Conservation (phyloP, 2,888 invertebrate species). For the Danaus chrysippus region DNA sequence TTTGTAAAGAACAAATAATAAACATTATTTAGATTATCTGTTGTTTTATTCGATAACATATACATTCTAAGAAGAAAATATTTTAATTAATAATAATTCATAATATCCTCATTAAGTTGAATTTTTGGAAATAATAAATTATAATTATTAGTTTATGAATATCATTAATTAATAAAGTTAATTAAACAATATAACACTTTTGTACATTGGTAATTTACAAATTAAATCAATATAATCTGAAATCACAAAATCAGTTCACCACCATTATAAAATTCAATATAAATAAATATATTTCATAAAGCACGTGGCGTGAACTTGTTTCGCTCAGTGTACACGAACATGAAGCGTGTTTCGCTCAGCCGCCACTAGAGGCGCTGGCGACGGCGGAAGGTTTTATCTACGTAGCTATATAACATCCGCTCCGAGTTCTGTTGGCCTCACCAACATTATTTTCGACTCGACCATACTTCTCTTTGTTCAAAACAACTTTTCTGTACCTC, state of each 20-base stretch:
- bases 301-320: constrained; percentile 48
- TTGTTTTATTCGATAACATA: constrained; percentile 21
- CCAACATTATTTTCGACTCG: constrained; percentile 69
- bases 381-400: constrained; percentile 79
- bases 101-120: too few relatives aligned
- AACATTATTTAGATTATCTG: constrained; percentile 33
- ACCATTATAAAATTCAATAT: constrained; percentile 24
- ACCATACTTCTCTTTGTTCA: constrained; percentile 66
- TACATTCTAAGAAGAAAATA: not conserved
- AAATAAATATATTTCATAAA: constrained; percentile 38
- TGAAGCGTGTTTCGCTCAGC: constrained; percentile 66
- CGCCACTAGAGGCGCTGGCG: constrained; percentile 67
- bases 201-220: not conserved
- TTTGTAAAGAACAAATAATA: constrained; percentile 32
- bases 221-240: constrained; percentile 8
- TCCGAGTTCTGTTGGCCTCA: constrained; percentile 69
- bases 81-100: too few relatives aligned
- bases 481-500: constrained; percentile 70
- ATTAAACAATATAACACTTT: too few relatives aligned
- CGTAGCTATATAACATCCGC: constrained; percentile 77
- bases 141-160: too few relatives aligned
- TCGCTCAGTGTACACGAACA: constrained; percentile 62
- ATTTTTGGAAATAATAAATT: too few relatives aligned
- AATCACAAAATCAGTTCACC: constrained; percentile 9
- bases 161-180: too few relatives aligned